Conservation (phyloP, 2,113 vertebrate genomes). For the Syrrhaptes paradoxus region DNA sequence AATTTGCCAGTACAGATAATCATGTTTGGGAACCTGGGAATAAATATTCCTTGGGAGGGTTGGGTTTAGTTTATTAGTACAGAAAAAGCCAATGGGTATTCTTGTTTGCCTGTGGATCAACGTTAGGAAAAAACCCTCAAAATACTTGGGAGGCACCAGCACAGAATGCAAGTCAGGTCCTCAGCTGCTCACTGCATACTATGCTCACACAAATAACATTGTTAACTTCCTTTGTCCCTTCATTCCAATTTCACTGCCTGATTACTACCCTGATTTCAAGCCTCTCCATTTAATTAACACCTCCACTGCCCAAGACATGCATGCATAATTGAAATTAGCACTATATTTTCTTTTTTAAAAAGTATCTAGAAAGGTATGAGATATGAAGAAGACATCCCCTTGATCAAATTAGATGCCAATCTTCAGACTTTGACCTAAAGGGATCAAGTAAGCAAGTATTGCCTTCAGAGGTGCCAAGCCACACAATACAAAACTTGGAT, state of each 20-base stretch:
- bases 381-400: background rate
- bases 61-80: background rate
- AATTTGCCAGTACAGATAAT: background rate
- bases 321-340: background rate
- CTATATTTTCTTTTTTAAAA: background rate
- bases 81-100: background rate
- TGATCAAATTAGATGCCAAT: background rate
- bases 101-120: background rate
- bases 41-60: background rate
- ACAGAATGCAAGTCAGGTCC: background rate
- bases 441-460: background rate
- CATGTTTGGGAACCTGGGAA: background rate
- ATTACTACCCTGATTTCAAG: background rate
- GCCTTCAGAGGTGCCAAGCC: background rate
- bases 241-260: background rate
- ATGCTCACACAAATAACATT: accelerated
- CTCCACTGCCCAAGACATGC: background rate
- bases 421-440: background rate
- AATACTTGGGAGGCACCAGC: background rate
- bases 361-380: background rate
- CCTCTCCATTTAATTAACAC: background rate
- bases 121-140: background rate
- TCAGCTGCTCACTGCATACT: background rate
- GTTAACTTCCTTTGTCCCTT: background rate
- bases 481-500: accelerated